These are phyloP conservation scores for Enteromius trimaculatus DNA, from an alignment of 2,797 vertebrate genomes.

Conservation along the genomic window DNA sequence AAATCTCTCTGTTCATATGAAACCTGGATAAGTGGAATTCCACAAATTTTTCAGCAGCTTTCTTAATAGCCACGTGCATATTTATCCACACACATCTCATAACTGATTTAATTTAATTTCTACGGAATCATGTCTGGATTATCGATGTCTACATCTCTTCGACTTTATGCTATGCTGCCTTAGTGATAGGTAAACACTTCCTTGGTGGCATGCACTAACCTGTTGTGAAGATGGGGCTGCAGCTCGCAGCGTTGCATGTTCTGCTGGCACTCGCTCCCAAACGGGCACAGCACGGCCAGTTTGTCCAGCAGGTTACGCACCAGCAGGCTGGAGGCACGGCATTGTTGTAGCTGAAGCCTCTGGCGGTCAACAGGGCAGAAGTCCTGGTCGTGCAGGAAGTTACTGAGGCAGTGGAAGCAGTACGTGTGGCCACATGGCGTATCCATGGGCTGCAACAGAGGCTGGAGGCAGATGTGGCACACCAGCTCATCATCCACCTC, in stretches of 20 bases:
- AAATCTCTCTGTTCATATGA: slow-evolving; percentile 49
- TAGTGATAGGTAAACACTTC: not conserved
- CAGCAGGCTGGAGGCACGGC: slow-evolving; percentile 88
- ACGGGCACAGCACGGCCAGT: slow-evolving; percentile 84
- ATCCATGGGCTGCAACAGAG: slow-evolving; percentile 90
- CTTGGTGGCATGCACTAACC: slow-evolving; percentile 71
- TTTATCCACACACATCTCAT: not conserved
- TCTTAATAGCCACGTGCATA: slow-evolving; percentile 3
- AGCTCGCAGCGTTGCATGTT: slow-evolving; percentile 91
- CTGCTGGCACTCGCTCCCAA: slow-evolving; percentile 81
- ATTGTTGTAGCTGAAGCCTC: slow-evolving; percentile 85
- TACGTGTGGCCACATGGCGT: slow-evolving; percentile 93
- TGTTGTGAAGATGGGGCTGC: slow-evolving; percentile 91
- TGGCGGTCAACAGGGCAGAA: slow-evolving; percentile 92
- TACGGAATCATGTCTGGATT: not conserved
- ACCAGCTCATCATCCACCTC: slow-evolving; percentile 92
- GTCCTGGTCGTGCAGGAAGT: slow-evolving; percentile 89
- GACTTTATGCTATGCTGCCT: not conserved
- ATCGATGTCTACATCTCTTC: not conserved
- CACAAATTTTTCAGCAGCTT: slow-evolving; percentile 26
- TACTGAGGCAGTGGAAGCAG: slow-evolving; percentile 89
- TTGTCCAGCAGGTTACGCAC: slow-evolving; percentile 93
- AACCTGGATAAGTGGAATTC: slow-evolving; percentile 51
- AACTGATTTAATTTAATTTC: not conserved
- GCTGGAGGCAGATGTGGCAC: slow-evolving; percentile 94